phyloP scores from a whole-genome alignment of 2,888 invertebrate genomes.

The Gryllus longicercus region DNA sequence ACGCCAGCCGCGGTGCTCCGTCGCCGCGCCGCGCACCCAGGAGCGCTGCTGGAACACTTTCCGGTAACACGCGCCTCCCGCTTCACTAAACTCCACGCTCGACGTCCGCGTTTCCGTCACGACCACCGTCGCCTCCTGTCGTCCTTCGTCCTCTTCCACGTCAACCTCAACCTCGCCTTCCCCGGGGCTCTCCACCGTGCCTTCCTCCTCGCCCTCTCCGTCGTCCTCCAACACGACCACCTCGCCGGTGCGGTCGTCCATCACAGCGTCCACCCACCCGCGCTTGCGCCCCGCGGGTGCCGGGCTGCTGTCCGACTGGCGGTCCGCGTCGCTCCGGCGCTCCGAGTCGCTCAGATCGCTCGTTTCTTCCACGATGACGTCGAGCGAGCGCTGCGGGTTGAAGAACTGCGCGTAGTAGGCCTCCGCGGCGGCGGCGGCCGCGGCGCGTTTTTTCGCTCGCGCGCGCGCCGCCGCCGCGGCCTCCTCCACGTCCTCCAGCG shows the following conservation, averaged over 20 bases:
- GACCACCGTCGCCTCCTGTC: background rate
- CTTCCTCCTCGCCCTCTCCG: background rate
- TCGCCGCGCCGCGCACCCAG: background rate
- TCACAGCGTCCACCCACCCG: slow-evolving; percentile 28
- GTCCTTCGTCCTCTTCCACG: slow-evolving; percentile 27
- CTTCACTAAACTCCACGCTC: slow-evolving; percentile 32
- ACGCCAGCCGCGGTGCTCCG: slow-evolving; percentile 30
- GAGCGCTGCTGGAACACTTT: background rate
- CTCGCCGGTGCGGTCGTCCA: slow-evolving; percentile 25
- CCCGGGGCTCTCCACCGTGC: background rate
- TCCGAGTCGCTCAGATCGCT: slow-evolving; percentile 40
- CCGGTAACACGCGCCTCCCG: background rate
- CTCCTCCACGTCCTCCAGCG: background rate
- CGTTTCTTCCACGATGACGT: slow-evolving; percentile 41
- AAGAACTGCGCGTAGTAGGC: background rate
- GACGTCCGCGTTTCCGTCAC: background rate
- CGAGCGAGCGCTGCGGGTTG: slow-evolving; percentile 31
- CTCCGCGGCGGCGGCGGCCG: background rate
- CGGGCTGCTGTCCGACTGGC: background rate
- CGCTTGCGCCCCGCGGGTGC: background rate
- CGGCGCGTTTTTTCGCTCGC: background rate
- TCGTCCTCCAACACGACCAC: slow-evolving; percentile 19
- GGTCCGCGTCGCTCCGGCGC: slow-evolving; percentile 23
- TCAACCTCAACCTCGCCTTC: slow-evolving; percentile 20
- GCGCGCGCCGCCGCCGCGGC: background rate